These are phyloP conservation scores for Rapana venosa DNA, from an alignment of 2,888 invertebrate genomes.

Conservation along the genomic window DNA sequence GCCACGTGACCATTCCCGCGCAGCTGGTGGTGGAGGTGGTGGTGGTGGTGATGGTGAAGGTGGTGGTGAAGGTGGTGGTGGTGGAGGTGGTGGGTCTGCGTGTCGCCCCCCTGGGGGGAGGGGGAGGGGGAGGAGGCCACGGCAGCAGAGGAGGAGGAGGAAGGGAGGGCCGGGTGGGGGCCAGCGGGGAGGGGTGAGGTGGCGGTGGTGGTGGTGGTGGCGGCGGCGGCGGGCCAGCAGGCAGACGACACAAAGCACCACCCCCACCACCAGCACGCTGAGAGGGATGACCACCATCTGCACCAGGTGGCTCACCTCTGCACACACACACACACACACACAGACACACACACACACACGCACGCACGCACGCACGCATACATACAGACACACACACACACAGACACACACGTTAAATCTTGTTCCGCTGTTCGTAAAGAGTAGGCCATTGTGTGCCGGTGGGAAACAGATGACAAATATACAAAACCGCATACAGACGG, in stretches of 20 bases:
- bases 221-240: slow-evolving; percentile 25
- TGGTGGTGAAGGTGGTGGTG: not conserved
- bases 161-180: not conserved
- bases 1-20: slow-evolving; percentile 21
- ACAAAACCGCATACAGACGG: too few relatives aligned
- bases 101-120: not conserved
- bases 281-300: slow-evolving; percentile 24
- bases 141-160: not conserved
- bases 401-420: not conserved
- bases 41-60: not conserved
- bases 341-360: not conserved
- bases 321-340: slow-evolving; percentile 5
- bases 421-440: too few relatives aligned
- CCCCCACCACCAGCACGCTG: slow-evolving; percentile 36
- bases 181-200: not conserved
- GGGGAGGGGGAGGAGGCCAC: not conserved
- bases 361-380: not conserved
- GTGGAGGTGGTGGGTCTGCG: not conserved
- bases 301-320: slow-evolving; percentile 30
- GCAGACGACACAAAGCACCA: slow-evolving; percentile 31
- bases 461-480: too few relatives aligned
- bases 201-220: not conserved
- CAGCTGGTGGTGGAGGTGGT: not conserved
- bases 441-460: too few relatives aligned
- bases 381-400: not conserved